Base-by-base conservation (phyloP, 2,888 invertebrate genomes). In the Unio delphinus region DNA sequence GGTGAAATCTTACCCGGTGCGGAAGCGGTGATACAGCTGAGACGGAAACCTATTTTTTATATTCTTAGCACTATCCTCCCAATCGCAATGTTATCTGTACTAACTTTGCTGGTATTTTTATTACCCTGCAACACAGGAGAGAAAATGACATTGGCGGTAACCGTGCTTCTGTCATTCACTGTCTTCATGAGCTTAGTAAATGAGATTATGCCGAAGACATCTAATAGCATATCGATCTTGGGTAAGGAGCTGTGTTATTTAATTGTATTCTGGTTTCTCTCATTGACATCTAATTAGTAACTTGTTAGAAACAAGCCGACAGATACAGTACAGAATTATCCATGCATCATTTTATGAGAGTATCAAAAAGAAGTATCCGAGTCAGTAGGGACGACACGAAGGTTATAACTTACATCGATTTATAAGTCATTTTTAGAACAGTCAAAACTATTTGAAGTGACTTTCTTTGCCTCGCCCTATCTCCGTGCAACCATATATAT, bases 171-270 rank as follows among this genome's bases (percentile, higher is more conserved):
- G 64, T 81, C 82, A 18, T 82, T 81, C 64, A 82, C 82, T 17
- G 82, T 82, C n/a, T 82, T 81, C 66, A 79, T 82, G 66, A 80
- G 82, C 67, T 80, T 82, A 58, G 80, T 82, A 59, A 81, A 80
- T 34, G 82, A 82, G 68, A 78, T 79, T 68, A 81, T 82, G 76
- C 82, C 82, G 15, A 82, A 82, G 64, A 82, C 82, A 7, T 82
- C 82, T 18, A 80, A 81, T 68, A 81, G 81, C 57, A 68, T 81
- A n/a, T 82, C 82, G 28, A 70, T 82, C 7, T 64, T 82, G 61
- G 81, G 82, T 82, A 67, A n/a, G 72, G 15, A 45, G 11, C 45
- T 45, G 15, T 34, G 8, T 67, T 17, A 20, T n/a, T 66, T 6
- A 23, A 45, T n/a, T 18, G 59, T 30, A 11, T 17, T 26, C 5